Conservation (phyloP, 2,797 vertebrate genomes). For the Buphagus erythrorhynchus region DNA sequence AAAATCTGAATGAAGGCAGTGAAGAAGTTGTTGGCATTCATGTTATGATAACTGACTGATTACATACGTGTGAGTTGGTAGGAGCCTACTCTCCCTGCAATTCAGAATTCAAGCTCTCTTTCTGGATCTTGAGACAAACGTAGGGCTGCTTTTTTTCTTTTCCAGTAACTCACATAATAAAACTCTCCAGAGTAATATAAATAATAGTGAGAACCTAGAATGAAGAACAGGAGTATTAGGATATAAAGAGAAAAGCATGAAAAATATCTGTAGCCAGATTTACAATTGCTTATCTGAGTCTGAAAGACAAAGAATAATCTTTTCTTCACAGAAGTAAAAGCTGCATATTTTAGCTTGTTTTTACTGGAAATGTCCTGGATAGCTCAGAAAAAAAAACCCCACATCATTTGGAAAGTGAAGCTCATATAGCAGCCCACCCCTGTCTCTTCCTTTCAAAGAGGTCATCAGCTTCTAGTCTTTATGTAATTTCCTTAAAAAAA, state of each 20-base stretch:
- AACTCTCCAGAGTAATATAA: neutral
- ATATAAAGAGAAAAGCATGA: neutral
- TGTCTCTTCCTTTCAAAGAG: neutral
- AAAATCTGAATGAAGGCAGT: neutral
- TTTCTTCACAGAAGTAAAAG: neutral
- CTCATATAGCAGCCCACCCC: neutral
- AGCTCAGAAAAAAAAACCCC: neutral
- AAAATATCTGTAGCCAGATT: neutral
- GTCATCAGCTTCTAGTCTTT: neutral
- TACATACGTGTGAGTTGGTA: neutral
- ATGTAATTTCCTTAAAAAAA: neutral
- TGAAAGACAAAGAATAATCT: neutral
- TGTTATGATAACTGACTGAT: neutral
- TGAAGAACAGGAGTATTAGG: neutral
- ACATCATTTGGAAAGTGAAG: neutral
- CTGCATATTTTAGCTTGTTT: neutral
- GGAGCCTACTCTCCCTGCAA: neutral
- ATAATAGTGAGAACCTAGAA: neutral
- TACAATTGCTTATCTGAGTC: neutral
- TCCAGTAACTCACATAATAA: neutral
- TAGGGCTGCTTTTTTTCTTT: neutral
- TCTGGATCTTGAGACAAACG: neutral
- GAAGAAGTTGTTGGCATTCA: neutral
- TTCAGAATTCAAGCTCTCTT: neutral
- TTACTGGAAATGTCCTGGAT: neutral